Base-by-base conservation (phyloP, 2,113 vertebrate species). In the Cricetomys ansorgei region DNA sequence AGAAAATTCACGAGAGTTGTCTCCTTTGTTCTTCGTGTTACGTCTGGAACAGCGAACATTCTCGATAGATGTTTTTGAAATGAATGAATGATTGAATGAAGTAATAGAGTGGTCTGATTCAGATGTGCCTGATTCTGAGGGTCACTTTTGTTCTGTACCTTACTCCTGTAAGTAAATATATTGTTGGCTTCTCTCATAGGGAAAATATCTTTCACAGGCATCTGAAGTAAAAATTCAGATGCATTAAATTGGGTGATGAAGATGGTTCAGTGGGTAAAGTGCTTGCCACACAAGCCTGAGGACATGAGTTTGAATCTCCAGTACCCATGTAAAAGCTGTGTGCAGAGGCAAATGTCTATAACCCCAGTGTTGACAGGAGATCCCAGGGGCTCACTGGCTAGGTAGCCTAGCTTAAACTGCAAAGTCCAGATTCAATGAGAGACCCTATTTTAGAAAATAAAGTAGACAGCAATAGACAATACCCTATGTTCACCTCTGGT, bases 61-160 rank as follows among this genome's bases (percentile, higher is more conserved):
- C 84, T 25, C 73, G 34, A 95, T 67, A 76, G 85, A 94, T 72
- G 85, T 25, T 93, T 96, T 73, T 90, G 87, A 95, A 97, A 94
- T 69, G 70, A 92, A 95, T 69, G 43, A 16, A 43, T 94, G 72
- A 94, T 75, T 43, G 67, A 94, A 79, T 94, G 40, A 95, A 87
- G 29, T 84, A 31, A 53, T 73, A 76, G 72, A 69, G 19, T 59
- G 37, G 11, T 69, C 37, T 79, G 67, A 91, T 84, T 94, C 81
- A 84, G 45, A 3, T 86, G 9, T 77, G 5, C 16, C 9, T 77
- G 6, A 89, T 95, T 76, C 40, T 85, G 72, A 90, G 94, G 31
- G 21, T 88, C 55, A 40, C 25, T 67, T 59, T 64, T 75, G 34
- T 73, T 64, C 29, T 69, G 27, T 10, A 1, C 15, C 57, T 43